phyloP scores from a whole-genome alignment of 1,140 invertebrate genomes.

The Eupristina koningsbergeri region DNA sequence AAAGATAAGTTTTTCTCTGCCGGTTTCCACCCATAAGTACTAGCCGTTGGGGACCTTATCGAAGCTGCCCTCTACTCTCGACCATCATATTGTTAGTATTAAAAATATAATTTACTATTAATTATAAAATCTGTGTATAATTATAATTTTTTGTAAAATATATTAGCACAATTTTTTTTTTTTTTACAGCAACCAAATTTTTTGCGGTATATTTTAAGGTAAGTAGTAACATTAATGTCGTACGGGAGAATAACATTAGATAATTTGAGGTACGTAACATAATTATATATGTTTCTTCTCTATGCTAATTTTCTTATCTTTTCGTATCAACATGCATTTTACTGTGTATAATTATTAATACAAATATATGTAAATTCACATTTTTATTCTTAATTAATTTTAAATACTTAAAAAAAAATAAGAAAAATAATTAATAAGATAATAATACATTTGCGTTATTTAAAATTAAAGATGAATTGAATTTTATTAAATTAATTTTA shows the following conservation, averaged over 20 bases:
- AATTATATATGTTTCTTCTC: neutral
- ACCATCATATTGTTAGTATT: too few species aligned
- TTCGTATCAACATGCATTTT: neutral
- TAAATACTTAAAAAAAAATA: neutral
- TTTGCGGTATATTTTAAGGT: neutral
- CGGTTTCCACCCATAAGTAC: too few species aligned
- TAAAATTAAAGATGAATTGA: neutral
- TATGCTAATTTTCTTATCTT: neutral
- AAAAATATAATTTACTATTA: too few species aligned
- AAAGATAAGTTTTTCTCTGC: too few species aligned
- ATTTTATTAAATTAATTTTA: neutral
- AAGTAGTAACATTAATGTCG: too few species aligned
- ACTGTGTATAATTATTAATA: neutral
- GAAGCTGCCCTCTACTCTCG: too few species aligned
- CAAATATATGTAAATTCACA: neutral
- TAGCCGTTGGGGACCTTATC: too few species aligned
- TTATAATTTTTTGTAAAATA: too few species aligned
- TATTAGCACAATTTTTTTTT: too few species aligned
- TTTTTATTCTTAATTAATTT: neutral
- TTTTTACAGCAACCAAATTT: neutral
- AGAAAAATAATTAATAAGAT: neutral
- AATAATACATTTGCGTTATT: too few species aligned
- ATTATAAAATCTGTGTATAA: too few species aligned
- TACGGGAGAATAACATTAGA: too few species aligned
- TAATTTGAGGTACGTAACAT: neutral